phyloP scores from a whole-genome alignment of 2,113 vertebrate genomes.

The Pollachius pollachius region DNA sequence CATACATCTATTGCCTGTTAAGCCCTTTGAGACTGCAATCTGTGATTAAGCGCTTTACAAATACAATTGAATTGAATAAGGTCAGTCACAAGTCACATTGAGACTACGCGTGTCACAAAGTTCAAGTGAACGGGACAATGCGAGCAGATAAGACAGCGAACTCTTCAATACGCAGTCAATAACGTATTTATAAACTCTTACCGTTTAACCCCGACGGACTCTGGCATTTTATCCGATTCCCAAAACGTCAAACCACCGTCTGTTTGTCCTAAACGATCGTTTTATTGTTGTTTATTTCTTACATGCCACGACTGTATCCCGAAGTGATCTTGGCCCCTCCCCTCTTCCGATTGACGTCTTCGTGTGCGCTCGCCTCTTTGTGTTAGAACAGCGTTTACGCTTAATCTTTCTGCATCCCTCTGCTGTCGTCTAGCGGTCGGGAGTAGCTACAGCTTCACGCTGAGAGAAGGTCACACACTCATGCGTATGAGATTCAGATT shows the following conservation, averaged over 20 bases:
- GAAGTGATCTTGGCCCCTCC: background rate
- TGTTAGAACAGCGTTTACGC: too few relatives aligned
- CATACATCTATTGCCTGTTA: too few relatives aligned
- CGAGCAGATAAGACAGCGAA: background rate
- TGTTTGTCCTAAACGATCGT: background rate
- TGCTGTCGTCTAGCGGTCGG: too few relatives aligned
- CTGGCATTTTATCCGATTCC: background rate
- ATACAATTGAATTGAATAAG: background rate
- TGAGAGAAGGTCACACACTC: too few relatives aligned
- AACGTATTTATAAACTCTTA: background rate
- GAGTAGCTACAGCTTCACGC: too few relatives aligned
- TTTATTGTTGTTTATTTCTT: background rate
- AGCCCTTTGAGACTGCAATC: too few relatives aligned
- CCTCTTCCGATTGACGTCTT: background rate
- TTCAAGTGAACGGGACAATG: background rate
- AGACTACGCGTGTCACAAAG: background rate
- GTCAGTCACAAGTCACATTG: background rate
- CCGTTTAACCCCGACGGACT: constrained; percentile 3
- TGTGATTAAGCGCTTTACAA: too few relatives aligned
- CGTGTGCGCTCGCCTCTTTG: too few relatives aligned
- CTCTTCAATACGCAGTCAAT: background rate
- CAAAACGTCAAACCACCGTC: background rate
- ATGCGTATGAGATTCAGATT: too few relatives aligned
- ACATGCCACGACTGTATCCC: background rate
- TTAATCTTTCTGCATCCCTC: too few relatives aligned